Conservation (phyloP, 1,140 invertebrate species). For the Drosophila oshimai region DNA sequence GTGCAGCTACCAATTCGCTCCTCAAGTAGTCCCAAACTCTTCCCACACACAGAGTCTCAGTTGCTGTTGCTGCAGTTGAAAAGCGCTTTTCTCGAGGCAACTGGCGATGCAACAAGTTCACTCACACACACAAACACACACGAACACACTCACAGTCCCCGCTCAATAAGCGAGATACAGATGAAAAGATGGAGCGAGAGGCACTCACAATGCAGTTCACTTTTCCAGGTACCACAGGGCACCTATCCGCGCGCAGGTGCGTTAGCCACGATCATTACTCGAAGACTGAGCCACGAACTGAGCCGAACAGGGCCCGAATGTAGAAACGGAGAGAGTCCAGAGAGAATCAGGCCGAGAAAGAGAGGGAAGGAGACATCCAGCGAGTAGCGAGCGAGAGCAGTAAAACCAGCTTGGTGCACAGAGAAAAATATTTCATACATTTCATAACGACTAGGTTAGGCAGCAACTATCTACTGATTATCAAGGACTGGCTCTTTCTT, state of each 20-base stretch:
- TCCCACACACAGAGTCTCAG: conserved; percentile 74
- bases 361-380: neutral
- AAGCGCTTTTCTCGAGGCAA: conserved; percentile 69
- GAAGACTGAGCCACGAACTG: conserved; percentile 76
- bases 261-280: conserved; percentile 77
- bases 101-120: conserved; percentile 78
- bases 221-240: conserved; percentile 27
- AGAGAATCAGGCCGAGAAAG: neutral
- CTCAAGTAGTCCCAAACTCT: conserved; percentile 83
- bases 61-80: conserved; percentile 53
- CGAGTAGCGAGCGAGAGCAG: conserved; percentile 29
- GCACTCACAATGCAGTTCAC: conserved; percentile 54
- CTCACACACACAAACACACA: conserved; percentile 26
- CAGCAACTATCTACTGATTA: too few relatives aligned
- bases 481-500: too few relatives aligned
- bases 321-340: neutral
- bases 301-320: conserved; percentile 9
- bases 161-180: conserved; percentile 7
- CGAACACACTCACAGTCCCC: neutral
- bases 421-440: neutral
- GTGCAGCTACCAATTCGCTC: conserved; percentile 83
- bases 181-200: conserved; percentile 8
- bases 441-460: too few relatives aligned
- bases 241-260: conserved; percentile 77
- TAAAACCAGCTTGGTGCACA: conserved; percentile 56